Conservation (phyloP, 64 coral and sea anemone genomes). For the Anthopleura sola region DNA sequence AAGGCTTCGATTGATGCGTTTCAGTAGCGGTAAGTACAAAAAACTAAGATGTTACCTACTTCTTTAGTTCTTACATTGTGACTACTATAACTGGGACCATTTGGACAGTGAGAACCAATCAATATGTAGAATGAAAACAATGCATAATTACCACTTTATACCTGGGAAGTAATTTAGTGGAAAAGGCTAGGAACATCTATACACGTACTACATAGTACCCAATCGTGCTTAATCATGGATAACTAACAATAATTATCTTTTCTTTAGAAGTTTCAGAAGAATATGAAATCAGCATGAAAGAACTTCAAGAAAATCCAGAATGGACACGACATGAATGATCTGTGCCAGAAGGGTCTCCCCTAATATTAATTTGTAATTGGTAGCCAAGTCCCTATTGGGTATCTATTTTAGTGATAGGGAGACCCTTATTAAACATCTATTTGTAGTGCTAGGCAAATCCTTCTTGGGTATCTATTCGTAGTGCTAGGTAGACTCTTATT, state of each 20-base stretch:
- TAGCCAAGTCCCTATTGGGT: not conserved
- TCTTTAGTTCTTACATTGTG: too few species aligned
- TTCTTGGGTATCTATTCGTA: not conserved
- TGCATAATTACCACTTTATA: too few species aligned
- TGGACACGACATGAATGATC: not conserved
- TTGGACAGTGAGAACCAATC: too few species aligned
- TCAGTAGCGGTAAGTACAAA: not conserved
- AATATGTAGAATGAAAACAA: too few species aligned
- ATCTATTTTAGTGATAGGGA: not conserved
- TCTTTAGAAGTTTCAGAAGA: not conserved
- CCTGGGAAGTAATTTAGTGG: too few species aligned
- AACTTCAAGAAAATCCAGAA: conserved; percentile 2
- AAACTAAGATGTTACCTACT: too few species aligned
- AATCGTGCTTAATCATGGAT: too few species aligned
- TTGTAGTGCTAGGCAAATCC: not conserved
- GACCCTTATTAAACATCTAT: not conserved
- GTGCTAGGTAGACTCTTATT: not conserved
- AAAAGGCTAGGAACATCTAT: too few species aligned
- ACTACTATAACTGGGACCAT: too few species aligned
- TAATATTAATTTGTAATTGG: not conserved
- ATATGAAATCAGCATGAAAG: not conserved
- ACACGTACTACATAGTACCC: too few species aligned
- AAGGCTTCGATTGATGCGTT: not conserved
- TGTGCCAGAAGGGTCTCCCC: not conserved
- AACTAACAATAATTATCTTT: not conserved